Conservation (phyloP, 2,113 vertebrate species). For the Syngnathus typhle region DNA sequence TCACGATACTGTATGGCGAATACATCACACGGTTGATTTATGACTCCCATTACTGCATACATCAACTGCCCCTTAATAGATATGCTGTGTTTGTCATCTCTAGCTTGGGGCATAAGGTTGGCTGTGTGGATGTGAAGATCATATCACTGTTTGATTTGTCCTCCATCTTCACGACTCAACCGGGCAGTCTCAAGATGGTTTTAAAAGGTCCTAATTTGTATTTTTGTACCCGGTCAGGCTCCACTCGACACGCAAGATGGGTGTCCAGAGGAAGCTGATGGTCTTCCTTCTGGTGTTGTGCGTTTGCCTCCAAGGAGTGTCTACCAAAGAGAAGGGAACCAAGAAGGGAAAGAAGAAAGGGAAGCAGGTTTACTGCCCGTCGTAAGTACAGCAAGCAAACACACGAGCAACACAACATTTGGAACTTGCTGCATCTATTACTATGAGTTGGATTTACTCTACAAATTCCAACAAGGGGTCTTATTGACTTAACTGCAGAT, state of each 20-base stretch:
- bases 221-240: constrained; percentile 41
- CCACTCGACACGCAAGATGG: constrained; percentile 72
- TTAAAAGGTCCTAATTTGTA: constrained; percentile 7
- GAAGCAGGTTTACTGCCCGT: constrained; percentile 93
- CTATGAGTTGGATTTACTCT: neutral
- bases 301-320: constrained; percentile 78
- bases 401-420: neutral
- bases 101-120: neutral
- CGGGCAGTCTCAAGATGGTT: neutral
- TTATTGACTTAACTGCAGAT: neutral
- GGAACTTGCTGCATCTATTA: too few relatives aligned
- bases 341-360: constrained; percentile 96
- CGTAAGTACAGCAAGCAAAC: constrained; percentile 75
- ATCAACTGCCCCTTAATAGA: constrained; percentile 4
- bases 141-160: neutral
- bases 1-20: constrained; percentile 13
- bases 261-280: constrained; percentile 63
- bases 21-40: constrained; percentile 55
- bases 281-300: constrained; percentile 75
- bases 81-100: neutral
- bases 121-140: neutral
- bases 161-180: neutral
- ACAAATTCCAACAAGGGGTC: neutral
- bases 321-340: constrained; percentile 85
- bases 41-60: constrained; percentile 29